Base-by-base conservation (phyloP, 2,113 vertebrate species). In the Perca schrenkii region DNA sequence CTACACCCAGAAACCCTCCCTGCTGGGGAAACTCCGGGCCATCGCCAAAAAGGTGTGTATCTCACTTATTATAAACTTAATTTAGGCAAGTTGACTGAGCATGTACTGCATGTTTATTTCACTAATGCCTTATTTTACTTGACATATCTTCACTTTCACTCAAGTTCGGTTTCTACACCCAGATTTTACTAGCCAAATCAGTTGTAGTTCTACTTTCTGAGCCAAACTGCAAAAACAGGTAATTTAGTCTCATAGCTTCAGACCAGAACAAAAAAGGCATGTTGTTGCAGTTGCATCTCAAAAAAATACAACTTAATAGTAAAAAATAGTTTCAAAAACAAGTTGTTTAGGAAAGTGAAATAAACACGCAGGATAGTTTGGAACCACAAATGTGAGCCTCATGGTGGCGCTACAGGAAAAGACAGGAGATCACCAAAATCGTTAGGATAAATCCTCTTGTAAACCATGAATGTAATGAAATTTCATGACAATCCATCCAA, bases 1-100 rank as follows among this genome's bases (percentile, higher is more conserved):
- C 14, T 99, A 97, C 94, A 95, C 97, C 90, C 96, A 93, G 79
- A 94, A 98, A 79, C 96, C 98, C 78, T 96, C 98, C 3, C 92
- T 99, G 65, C 92, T 99, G 76, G 95, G 96, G 81, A 99, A 99
- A 88, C 97, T 99, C n/a, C 97, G 98, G 69, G 97, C 97, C 80
- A 95, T 99, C 68, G 96, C 97, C 79, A 97, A 94, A 36, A 99
- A 99, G 96, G 98, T 94, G 25, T n/a, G 71, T 16, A 1, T 16
- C 17, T 16, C 3, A 31, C 34, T 64, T n/a, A 13, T 21, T 14
- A n/a, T 16, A 34, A 8, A 14, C 66, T 17, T 16, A 3, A 31
- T 68, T 34, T 6, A 49, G 36, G 14, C 3, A 25, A 7, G n/a
- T 47, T 49, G 14, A 25, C 21, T 46, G 31, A 40, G 31, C 19